Evolutionary conservation across 1,140 invertebrate genomes (phyloP), one percentile per base, ranked within the genome.

Genomic region (Idris sp.): DNA sequence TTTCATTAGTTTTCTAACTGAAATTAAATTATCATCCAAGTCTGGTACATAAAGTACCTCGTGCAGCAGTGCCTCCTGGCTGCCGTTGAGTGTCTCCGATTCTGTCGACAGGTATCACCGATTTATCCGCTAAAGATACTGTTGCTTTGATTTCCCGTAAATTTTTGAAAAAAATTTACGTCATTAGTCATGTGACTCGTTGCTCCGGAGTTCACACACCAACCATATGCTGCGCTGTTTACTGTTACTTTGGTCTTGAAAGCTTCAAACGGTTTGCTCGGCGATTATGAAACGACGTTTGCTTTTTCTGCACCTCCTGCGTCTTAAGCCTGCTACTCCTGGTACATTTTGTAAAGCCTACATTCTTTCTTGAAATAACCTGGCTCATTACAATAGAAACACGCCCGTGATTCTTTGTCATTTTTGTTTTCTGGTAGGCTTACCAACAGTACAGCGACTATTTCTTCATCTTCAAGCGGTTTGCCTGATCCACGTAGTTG

Each of bases 31-130:
- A n/a, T n/a, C n/a, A n/a, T n/a, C n/a, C n/a, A n/a, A n/a, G n/a
- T n/a, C 76, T 0, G 84, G 83, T 35, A 84, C 80, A 56, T 64
- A 85, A 38, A 85, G 13, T 0, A 87, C 83, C 43, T 86, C 79
- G 0, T 79, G 7, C 15, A 83, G 72, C 28, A 30, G n/a, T 38
- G 56, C 49, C 10, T 11, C 26, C 7, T 65, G 36, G 3, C 8
- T 22, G 9, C 10, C 16, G 10, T 18, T 10, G 2, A 5, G 7
- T 3, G 5, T 13, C 9, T 8, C n/a, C 76, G 2, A 75, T 58
- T 25, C 54, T 65, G 0, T 48, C 13, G 5, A 26, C 72, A 0
- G 65, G 6, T 3, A 22, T 3, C 9, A n/a, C n/a, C n/a, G 64
- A 69, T n/a, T 64, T 51, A 4, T 76, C 38, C 0, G 59, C 44